Conservation (phyloP, 2,888 invertebrate species). For the Venustoraphidia nigricollis region DNA sequence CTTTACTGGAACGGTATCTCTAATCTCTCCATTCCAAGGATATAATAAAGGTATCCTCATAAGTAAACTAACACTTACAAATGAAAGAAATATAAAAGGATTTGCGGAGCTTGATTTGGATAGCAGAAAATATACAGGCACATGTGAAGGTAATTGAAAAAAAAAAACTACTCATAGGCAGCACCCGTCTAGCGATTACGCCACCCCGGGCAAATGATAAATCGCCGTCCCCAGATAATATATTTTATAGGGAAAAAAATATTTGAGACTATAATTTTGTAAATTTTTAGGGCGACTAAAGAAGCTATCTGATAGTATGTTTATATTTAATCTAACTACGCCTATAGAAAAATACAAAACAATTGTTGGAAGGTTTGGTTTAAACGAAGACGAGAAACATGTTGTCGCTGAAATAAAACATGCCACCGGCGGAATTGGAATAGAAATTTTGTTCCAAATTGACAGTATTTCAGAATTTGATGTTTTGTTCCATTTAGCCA, state of each 20-base stretch:
- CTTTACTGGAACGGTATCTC: slow-evolving; percentile 46
- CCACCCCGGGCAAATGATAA: too few relatives aligned
- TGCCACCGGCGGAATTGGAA: slow-evolving; percentile 50
- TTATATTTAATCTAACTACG: slow-evolving; percentile 59
- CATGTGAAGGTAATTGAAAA: slow-evolving; percentile 37
- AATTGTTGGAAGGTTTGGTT: slow-evolving; percentile 51
- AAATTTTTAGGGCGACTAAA: slow-evolving; percentile 42
- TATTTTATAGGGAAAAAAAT: too few relatives aligned
- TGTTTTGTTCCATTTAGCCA: slow-evolving; percentile 53
- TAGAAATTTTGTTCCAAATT: slow-evolving; percentile 48
- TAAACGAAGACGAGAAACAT: slow-evolving; percentile 53
- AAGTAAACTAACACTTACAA: slow-evolving; percentile 46
- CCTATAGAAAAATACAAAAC: slow-evolving; percentile 50
- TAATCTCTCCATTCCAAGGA: slow-evolving; percentile 53
- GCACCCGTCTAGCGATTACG: too few relatives aligned
- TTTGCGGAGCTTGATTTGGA: slow-evolving; percentile 56
- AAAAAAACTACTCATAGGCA: neutral
- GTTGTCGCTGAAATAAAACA: slow-evolving; percentile 57
- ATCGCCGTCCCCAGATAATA: too few relatives aligned
- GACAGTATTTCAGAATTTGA: slow-evolving; percentile 52
- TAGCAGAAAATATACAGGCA: slow-evolving; percentile 48
- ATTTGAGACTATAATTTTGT: neutral
- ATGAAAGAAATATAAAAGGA: slow-evolving; percentile 48
- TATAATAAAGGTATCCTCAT: slow-evolving; percentile 51
- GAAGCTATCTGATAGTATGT: slow-evolving; percentile 57